Evolutionary conservation across 2,888 invertebrate genomes (phyloP).

Genomic region (Volucella inflata): DNA sequence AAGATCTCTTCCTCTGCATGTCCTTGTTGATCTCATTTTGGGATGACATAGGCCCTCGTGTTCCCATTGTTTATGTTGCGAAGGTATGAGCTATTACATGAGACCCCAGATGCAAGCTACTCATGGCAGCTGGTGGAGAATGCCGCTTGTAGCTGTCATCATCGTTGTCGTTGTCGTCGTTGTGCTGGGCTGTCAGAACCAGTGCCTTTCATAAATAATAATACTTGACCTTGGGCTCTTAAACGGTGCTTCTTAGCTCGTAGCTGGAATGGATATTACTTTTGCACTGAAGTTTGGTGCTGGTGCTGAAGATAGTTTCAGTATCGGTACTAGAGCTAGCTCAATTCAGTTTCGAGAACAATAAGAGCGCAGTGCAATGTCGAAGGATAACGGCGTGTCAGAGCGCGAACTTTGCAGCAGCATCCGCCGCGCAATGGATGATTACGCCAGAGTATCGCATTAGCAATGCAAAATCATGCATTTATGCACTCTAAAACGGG

Average conservation of each 20-base stretch:
- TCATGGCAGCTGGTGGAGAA: conserved; percentile 30
- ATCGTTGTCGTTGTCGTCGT: conserved; percentile 55
- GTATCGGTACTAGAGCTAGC: background rate
- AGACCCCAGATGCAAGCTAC: conserved; percentile 24
- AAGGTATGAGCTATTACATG: conserved; percentile 56
- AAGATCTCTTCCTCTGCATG: conserved; percentile 42
- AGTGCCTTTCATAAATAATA: conserved; percentile 74
- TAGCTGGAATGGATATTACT: conserved; percentile 19
- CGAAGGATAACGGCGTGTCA: conserved; percentile 75
- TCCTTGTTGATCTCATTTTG: conserved; percentile 73
- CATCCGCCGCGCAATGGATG: conserved; percentile 5
- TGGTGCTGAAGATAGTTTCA: conserved; percentile 1
- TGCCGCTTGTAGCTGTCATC: conserved; percentile 71
- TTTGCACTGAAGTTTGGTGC: background rate
- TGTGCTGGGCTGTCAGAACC: conserved; percentile 69
- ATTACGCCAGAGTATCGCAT: conserved; percentile 74
- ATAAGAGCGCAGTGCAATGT: conserved; percentile 64
- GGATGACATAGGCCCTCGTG: conserved; percentile 61
- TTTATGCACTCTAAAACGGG: conserved; percentile 80
- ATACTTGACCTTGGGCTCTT: conserved; percentile 74
- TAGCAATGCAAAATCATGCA: conserved; percentile 82
- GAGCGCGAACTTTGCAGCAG: conserved; percentile 45
- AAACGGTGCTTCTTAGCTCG: conserved; percentile 64
- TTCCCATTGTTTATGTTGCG: conserved; percentile 50
- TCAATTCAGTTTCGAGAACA: conserved; percentile 62